Base-by-base conservation (phyloP, 2,888 invertebrate species). In the Belgica antarctica region DNA sequence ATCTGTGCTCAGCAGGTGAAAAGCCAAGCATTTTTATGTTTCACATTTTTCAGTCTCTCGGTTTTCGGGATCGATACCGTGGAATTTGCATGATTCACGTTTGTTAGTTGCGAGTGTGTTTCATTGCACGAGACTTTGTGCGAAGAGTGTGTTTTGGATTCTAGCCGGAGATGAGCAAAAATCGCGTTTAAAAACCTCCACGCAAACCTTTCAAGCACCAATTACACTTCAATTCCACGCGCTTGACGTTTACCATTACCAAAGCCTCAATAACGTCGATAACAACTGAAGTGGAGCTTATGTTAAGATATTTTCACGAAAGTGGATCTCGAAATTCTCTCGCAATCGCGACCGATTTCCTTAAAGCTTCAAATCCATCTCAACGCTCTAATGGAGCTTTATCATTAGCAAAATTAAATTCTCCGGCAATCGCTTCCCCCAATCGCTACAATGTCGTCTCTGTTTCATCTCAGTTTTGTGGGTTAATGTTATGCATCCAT, bases 1-100 rank as follows among this genome's bases (percentile, higher is more conserved):
- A 65, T 65, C 47, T 65, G 65, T 65, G 65, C 65, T 46, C 65
- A 65, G 65, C 65, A 65, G 65, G 65, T 65, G 46, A 65, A 15
- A 41, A n/a, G n/a, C n/a, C n/a, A n/a, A n/a, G n/a, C n/a, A n/a
- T n/a, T n/a, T n/a, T n/a, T n/a, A n/a, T n/a, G n/a, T n/a, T 15
- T 41, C 41, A 41, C 12, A 41, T 15, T 63, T 63, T 52, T 22
- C 41, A 41, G 12, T 22, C 19, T 19, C 52, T 19, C 52, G 24
- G 15, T 41, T 41, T 41, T 41, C n/a, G 12, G 12, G 12, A 12
- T 15, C n/a, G 41, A 41, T 15, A 41, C 41, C 41, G 41, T n/a
- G n/a, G 15, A 41, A 12, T 41, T 41, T 41, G n/a, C 41, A 15
- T 15, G n/a, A 41, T 41, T 41, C 12, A n/a, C 41, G 41, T 41